A percentile compares a stretch with the other conserved stretches of the same genome.
Conservation (phyloP, 1,140 invertebrate species). For the Aphis craccivora region DNA sequence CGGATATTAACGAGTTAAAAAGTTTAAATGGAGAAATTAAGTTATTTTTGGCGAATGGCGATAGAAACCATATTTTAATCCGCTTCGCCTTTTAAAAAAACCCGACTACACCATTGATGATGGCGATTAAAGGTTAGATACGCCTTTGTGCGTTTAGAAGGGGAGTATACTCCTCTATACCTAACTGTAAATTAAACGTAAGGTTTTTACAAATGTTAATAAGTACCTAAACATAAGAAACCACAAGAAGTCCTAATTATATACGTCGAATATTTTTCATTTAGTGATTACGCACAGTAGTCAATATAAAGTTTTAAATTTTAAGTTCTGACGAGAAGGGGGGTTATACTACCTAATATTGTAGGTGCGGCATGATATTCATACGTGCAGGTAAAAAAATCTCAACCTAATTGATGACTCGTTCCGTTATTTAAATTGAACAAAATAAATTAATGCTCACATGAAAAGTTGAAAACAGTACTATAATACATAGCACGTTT, state of each 20-base stretch:
- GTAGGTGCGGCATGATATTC: background rate
- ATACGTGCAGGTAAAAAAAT: background rate
- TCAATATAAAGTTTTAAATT: too few relatives aligned
- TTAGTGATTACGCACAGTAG: background rate
- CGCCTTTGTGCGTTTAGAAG: background rate
- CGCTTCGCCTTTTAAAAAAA: too few relatives aligned
- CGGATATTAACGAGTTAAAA: too few relatives aligned
- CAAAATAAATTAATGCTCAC: background rate
- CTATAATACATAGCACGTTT: background rate
- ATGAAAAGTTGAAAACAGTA: background rate
- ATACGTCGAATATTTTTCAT: background rate
- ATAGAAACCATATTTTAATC: too few relatives aligned
- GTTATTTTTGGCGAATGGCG: too few relatives aligned
- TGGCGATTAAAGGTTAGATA: background rate
- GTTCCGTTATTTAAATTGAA: background rate
- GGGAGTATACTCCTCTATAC: background rate
- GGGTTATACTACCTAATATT: background rate
- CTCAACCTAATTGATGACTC: background rate
- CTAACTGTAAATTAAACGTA: background rate
- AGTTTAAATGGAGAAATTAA: too few relatives aligned
- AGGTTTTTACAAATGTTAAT: too few relatives aligned
- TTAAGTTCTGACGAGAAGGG: too few relatives aligned
- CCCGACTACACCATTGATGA: background rate
- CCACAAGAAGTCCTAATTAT: background rate
- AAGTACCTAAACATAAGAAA: background rate